Evolutionary conservation across 2,888 invertebrate species (phyloP).

Genomic region (Leptopilina syphax): DNA sequence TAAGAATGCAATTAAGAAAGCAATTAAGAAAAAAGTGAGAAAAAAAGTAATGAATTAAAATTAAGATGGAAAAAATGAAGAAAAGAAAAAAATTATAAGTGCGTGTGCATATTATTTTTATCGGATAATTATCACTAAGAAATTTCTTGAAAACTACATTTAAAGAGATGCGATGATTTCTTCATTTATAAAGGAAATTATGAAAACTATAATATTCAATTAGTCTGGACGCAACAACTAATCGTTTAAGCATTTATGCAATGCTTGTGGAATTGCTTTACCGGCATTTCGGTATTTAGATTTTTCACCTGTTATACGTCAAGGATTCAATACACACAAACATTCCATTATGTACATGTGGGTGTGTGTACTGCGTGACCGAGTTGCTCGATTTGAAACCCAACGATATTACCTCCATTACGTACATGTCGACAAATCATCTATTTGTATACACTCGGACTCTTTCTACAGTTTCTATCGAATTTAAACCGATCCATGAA

Average conservation of each 20-base stretch:
- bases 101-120: too few species aligned
- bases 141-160: background rate
- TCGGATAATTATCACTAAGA: background rate
- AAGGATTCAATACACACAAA: constrained; percentile 17
- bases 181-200: background rate
- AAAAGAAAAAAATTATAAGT: too few species aligned
- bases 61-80: too few species aligned
- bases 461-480: background rate
- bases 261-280: constrained; percentile 22
- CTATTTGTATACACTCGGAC: constrained; percentile 22
- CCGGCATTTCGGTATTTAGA: constrained; percentile 19
- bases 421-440: constrained; percentile 20
- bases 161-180: background rate
- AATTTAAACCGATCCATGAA: constrained; percentile 6
- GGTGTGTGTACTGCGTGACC: constrained; percentile 17
- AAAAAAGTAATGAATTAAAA: too few species aligned
- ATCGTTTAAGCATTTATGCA: constrained; percentile 34
- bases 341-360: background rate
- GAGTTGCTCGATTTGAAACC: constrained; percentile 26
- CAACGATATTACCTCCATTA: constrained; percentile 32
- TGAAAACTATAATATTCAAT: background rate
- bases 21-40: too few species aligned
- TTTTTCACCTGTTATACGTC: constrained; percentile 24
- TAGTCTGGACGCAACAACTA: background rate
- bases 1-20: too few species aligned